These are phyloP conservation scores for Parnassius apollo DNA, from an alignment of 2,888 invertebrate genomes.

Conservation along the genomic window DNA sequence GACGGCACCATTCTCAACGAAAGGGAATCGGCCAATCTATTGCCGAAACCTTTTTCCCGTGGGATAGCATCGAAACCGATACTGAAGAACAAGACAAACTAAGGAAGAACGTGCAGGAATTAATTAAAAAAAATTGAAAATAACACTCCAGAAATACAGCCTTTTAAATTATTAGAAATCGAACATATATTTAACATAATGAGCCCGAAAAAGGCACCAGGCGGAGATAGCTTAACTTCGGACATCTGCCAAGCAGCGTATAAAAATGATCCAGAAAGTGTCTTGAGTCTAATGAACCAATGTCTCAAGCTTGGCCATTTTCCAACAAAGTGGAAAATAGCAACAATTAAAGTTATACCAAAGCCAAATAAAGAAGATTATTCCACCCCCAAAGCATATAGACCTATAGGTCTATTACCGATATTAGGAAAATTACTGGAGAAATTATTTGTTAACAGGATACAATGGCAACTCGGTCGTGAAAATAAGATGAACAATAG, in stretches of 20 bases:
- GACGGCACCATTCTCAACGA: no score
- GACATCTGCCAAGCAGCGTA: neutral
- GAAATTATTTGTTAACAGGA: neutral
- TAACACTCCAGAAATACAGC: neutral
- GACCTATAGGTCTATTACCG: neutral
- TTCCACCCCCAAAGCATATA: neutral
- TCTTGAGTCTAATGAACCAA: neutral
- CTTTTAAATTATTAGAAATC: neutral
- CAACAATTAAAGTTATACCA: neutral
- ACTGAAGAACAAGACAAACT: neutral
- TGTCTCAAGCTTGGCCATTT: neutral
- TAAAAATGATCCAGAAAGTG: neutral
- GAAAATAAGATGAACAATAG: no score
- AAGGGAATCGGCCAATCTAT: no score
- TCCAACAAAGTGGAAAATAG: neutral
- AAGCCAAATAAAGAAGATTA: neutral
- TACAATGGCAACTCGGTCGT: constrained; percentile 2
- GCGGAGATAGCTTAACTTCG: neutral
- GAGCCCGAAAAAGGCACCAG: neutral
- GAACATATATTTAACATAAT: no score
- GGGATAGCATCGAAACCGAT: neutral
- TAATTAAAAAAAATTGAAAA: neutral
- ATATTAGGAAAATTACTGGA: neutral
- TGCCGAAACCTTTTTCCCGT: neutral
- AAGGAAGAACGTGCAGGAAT: neutral